phyloP scores from a whole-genome alignment of 1,140 invertebrate species.

The Orius insidiosus region DNA sequence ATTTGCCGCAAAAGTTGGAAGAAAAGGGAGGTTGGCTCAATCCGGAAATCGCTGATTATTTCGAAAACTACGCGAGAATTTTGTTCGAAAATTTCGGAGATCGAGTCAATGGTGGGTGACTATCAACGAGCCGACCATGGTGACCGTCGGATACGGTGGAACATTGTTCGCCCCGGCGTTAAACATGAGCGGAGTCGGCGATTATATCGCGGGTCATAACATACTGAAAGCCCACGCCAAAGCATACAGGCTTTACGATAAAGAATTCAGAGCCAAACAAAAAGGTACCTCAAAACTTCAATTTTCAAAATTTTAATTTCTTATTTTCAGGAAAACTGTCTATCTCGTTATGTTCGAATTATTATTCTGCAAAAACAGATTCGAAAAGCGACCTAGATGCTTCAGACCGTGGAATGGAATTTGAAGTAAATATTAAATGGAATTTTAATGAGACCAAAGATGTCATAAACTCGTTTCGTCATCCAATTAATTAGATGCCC shows the following conservation, averaged over 20 bases:
- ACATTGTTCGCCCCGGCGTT: conserved; percentile 23
- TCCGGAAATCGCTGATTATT: conserved; percentile 34
- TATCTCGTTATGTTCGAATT: conserved; percentile 31
- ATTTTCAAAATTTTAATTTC: neutral
- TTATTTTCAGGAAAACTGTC: conserved; percentile 27
- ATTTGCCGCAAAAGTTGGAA: conserved; percentile 31
- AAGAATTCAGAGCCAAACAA: conserved; percentile 36
- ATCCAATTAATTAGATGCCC: neutral
- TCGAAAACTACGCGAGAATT: conserved; percentile 33
- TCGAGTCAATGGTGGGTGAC: conserved; percentile 42
- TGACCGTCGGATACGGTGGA: conserved; percentile 41
- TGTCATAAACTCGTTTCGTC: neutral
- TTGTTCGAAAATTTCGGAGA: conserved; percentile 33
- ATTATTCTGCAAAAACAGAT: conserved; percentile 28
- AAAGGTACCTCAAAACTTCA: conserved; percentile 27
- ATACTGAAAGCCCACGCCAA: conserved; percentile 42
- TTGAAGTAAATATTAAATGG: conserved; percentile 22
- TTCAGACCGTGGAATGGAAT: conserved; percentile 29
- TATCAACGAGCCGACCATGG: conserved; percentile 52
- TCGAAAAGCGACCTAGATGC: conserved; percentile 27
- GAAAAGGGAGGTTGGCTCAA: conserved; percentile 43
- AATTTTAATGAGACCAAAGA: neutral
- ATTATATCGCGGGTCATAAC: conserved; percentile 43
- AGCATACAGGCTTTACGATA: conserved; percentile 44
- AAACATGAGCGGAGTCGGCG: conserved; percentile 32